Percentiles rank a stretch among this genome's conserved stretches.
These are phyloP conservation scores for Vulpes lagopus DNA, from an alignment of 2,113 vertebrate species.

Conservation along the genomic window DNA sequence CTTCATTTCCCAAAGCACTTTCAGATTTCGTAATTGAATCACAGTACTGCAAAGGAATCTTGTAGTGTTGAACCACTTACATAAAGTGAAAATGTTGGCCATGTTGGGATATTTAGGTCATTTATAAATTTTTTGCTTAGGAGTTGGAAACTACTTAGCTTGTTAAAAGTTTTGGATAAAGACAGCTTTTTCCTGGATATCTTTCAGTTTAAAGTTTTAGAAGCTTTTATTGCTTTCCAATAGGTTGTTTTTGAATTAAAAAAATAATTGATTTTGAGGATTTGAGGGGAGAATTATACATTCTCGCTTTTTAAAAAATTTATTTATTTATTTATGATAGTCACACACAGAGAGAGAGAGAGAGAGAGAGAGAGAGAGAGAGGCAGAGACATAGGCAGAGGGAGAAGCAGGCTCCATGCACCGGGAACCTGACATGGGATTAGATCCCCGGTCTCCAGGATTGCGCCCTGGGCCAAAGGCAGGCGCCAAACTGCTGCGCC, in stretches of 20 bases:
- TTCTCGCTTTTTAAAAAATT: neutral
- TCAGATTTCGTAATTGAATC: neutral
- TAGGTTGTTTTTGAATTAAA: slow-evolving; percentile 29
- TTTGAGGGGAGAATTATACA: neutral
- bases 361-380: too few relatives aligned
- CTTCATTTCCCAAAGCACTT: neutral
- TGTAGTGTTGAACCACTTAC: neutral
- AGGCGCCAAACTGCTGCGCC: too few relatives aligned
- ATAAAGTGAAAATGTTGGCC: slow-evolving; percentile 52
- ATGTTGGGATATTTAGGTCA: slow-evolving; percentile 35
- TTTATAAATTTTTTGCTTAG: slow-evolving; percentile 39
- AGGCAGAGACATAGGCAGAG: too few relatives aligned
- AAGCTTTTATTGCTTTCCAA: slow-evolving; percentile 18
- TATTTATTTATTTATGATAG: too few relatives aligned
- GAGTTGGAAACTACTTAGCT: slow-evolving; percentile 56
- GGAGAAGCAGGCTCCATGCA: too few relatives aligned
- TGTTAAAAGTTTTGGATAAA: slow-evolving; percentile 52
- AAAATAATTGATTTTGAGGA: slow-evolving; percentile 51
- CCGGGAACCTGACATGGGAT: too few relatives aligned
- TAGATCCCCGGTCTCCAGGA: too few relatives aligned
- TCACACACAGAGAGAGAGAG: too few relatives aligned
- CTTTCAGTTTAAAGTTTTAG: slow-evolving; percentile 60
- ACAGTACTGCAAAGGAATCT: neutral
- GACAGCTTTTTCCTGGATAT: slow-evolving; percentile 40
- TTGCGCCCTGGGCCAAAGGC: too few relatives aligned